Conservation (phyloP, 2,797 vertebrate genomes). For the Pipistrellus pygmaeus region DNA sequence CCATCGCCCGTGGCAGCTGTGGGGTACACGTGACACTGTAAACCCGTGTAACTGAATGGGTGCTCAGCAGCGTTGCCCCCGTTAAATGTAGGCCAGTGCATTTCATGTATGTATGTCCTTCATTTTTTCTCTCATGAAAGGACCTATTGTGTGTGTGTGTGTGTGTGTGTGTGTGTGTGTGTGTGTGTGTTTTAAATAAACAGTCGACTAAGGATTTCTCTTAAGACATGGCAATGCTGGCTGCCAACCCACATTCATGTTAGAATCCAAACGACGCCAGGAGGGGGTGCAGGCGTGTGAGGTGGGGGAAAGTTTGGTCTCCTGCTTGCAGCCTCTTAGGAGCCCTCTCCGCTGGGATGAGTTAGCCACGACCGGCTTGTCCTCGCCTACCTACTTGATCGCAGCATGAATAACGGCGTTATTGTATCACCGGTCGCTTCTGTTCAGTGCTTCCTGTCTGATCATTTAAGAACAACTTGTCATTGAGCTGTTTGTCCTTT, state of each 20-base stretch:
- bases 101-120: background rate
- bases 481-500: background rate
- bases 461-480: background rate
- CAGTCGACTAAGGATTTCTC: slow-evolving; percentile 17
- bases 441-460: background rate
- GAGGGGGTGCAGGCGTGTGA: background rate
- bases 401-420: background rate
- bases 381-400: background rate
- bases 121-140: slow-evolving; percentile 27
- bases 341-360: background rate
- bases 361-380: background rate
- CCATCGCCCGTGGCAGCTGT: background rate
- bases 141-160: background rate
- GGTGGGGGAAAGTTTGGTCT: background rate
- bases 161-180: background rate
- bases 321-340: background rate
- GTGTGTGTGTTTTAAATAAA: background rate
- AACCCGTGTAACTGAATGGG: background rate
- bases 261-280: background rate
- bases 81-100: background rate
- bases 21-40: background rate
- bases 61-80: background rate
- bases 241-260: background rate
- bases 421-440: background rate
- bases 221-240: background rate